Base-by-base conservation (phyloP, 2,797 vertebrate species). In the Pelochelys cantorii region DNA sequence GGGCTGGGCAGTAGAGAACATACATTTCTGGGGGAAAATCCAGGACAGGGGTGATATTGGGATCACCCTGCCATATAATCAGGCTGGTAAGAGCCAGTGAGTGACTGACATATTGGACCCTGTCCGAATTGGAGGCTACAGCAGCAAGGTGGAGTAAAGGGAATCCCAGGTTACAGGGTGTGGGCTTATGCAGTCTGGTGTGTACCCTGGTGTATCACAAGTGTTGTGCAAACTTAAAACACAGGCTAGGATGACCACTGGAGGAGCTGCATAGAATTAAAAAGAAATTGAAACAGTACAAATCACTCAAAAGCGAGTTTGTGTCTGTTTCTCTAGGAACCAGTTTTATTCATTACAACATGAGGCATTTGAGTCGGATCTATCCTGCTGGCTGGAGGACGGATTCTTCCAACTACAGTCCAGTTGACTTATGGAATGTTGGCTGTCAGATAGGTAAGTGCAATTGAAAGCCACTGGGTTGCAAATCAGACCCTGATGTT, bases 381-480 rank as follows among this genome's bases (percentile, higher is more conserved):
- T 99, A 99, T 96, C 99, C 99, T 0, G 99, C 98, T 0, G 99
- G 99, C 81, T 98, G 98, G 97, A 98, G 99, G 92, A 99, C 99
- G 0, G 99, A 99, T 95, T 99, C 99, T 5, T 99, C 99, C 88
- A 99, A 99, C 98, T 99, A 99, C 93, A 98, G 96, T 94, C 99
- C 99, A 0, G 96, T 99, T n/a, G 98, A 99, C 42, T 95, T 99
- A 98, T 99, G 99, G 99, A 99, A 99, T 0, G 98, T 98, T 0
- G 99, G 99, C 95, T 99, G 99, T 96, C 99, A 99, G 96, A 98
- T 98, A 0, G 98, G 98, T 98, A 96, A 1, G 95, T 92, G 34
- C 31, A 14, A 1, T 31, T 54, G 89, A 97, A 98, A 65, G 97
- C 96, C 97, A 68, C 17, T 34, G 74, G 65, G 83, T 25, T 53